Evolutionary conservation across 2,888 invertebrate species (phyloP).

Genomic region (Acrocyrtus sp.): DNA sequence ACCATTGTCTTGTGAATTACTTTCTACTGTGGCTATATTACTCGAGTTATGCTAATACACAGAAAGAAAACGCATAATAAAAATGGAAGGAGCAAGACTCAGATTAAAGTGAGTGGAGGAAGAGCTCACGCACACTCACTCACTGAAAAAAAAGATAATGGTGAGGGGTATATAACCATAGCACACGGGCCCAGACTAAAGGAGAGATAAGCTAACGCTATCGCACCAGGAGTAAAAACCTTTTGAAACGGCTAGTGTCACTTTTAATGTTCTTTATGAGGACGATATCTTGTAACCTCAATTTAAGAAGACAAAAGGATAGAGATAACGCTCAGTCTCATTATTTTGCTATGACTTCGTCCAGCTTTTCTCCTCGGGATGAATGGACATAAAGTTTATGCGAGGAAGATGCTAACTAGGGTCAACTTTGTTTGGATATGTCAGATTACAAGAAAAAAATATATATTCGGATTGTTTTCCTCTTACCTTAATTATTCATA

Average conservation of each 20-base stretch:
- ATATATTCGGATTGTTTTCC: not conserved
- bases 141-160: conserved; percentile 13
- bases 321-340: too few relatives aligned
- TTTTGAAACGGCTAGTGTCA: conserved; percentile 21
- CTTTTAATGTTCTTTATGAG: conserved; percentile 49
- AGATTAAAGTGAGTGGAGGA: too few relatives aligned
- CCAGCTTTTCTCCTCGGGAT: too few relatives aligned
- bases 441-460: not conserved
- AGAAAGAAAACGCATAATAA: too few relatives aligned
- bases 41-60: too few relatives aligned
- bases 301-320: conserved; percentile 21
- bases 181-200: too few relatives aligned
- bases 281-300: conserved; percentile 26
- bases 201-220: too few relatives aligned
- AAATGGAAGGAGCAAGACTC: conserved; percentile 2
- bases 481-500: not conserved
- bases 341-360: not conserved
- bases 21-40: not conserved
- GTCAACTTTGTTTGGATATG: not conserved
- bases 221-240: too few relatives aligned
- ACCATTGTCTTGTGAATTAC: conserved; percentile 35
- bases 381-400: not conserved
- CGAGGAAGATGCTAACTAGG: not conserved
- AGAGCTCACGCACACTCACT: conserved; percentile 12
- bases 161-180: conserved; percentile 14